A percentile compares a stretch with the other conserved stretches of the same genome.
Conservation (phyloP, 2,888 invertebrate genomes). For the Gymnocheta viridis region DNA sequence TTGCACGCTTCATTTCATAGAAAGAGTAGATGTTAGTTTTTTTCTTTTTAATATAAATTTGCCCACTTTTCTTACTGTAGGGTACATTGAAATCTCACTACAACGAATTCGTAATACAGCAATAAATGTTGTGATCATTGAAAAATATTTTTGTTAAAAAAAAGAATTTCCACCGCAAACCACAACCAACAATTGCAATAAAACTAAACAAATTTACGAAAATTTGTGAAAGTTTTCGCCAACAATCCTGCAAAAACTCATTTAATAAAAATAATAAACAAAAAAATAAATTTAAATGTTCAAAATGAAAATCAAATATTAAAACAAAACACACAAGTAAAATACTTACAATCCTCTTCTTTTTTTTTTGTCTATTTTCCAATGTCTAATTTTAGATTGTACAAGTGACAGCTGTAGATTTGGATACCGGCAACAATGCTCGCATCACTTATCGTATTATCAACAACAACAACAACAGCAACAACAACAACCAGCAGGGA, state of each 20-base stretch:
- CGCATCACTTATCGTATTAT: conserved; percentile 92
- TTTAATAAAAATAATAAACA: conserved; percentile 24
- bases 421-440: conserved; percentile 97
- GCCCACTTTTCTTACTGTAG: not conserved
- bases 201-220: conserved; percentile 19
- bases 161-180: not conserved
- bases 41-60: not conserved
- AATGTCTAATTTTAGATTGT: conserved; percentile 85
- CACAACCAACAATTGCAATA: conserved; percentile 5
- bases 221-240: conserved; percentile 46
- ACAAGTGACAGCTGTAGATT: conserved; percentile 94
- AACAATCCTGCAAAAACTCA: not conserved
- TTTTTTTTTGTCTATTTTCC: conserved; percentile 27
- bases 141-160: conserved; percentile 15
- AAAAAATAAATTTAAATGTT: conserved; percentile 49
- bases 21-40: too few species aligned
- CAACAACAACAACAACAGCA: conserved; percentile 72
- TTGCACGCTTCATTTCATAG: too few species aligned
- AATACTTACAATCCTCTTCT: conserved; percentile 36
- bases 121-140: not conserved
- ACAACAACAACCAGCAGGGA: conserved; percentile 75
- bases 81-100: not conserved
- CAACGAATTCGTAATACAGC: not conserved
- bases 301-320: conserved; percentile 30
- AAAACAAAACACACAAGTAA: conserved; percentile 16